Evolutionary conservation across 2,888 invertebrate species (phyloP), one percentile per base, ranked within the genome.

Genomic region (Chymomyza procnemis): DNA sequence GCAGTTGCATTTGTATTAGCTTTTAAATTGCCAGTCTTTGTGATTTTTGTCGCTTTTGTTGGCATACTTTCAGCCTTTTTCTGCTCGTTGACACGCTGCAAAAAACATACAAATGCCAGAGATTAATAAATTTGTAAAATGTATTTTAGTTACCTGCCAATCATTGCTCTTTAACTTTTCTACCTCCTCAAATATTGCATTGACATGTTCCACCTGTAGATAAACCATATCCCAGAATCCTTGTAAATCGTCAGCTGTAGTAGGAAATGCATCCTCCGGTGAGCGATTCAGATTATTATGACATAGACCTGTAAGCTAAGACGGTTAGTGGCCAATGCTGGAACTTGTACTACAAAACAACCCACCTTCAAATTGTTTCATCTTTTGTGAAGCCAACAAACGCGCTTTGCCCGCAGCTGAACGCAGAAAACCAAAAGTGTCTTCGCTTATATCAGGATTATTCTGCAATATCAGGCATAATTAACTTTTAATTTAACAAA

Each of bases 161-260:
- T 93, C 92, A 74, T 94, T 95, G 12, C 90, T 92, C 80, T 93
- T 93, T 12, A 95, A 90, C 9, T 88, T 88, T 5, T 93, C 93
- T 47, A 96, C 93, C 68, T 95, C 94, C 14, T 93, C 92, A 89
- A 96, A 97, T 78, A 96, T 92, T 4, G 93, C 93, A 88, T 97
- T 94, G 63, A 98, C 94, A 87, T 97, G 96, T 70, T 94, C 94
- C 19, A 98, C 96, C 92, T 98, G 98, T 59, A 98, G 93, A 90
- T 95, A 94, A 30, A 98, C 97, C 97, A 99, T 97, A 91, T 99
- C 98, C 98, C 98, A 99, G 92, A 99, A 99, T 0, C 98, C 99
- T 85, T 96, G 97, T 73, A 99, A 92, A 91, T 99, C 99, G 81
- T 96, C 95, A 75, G 94, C 92, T 0, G 97, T 97, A 8, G 98